A percentile compares a stretch with the other conserved stretches of the same genome.
phyloP scores from a whole-genome alignment of 2,797 vertebrate species.

The Spea hammondii region DNA sequence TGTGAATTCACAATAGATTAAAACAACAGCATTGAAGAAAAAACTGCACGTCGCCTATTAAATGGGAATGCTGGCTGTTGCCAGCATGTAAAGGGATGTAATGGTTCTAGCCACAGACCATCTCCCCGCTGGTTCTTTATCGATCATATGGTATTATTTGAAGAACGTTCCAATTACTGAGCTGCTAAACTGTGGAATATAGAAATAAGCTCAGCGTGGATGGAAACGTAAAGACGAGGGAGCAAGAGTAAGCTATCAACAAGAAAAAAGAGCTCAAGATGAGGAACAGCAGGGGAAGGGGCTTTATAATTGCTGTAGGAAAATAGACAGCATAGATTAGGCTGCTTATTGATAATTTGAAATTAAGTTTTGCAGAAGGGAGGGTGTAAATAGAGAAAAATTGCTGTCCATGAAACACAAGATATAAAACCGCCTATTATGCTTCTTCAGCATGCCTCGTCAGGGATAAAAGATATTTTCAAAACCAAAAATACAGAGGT shows the following conservation, averaged over 20 bases:
- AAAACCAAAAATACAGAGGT: too few species aligned
- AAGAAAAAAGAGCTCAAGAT: constrained; percentile 57
- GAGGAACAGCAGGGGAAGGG: constrained; percentile 55
- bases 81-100: constrained; percentile 14
- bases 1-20: not conserved
- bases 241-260: constrained; percentile 59
- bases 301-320: constrained; percentile 30
- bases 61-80: not conserved
- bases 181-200: constrained; percentile 52
- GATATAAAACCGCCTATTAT: not conserved
- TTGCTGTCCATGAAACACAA: not conserved
- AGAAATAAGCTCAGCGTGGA: constrained; percentile 57
- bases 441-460: too few species aligned
- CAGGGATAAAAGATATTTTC: too few species aligned
- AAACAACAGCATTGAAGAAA: not conserved
- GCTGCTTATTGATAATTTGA: constrained; percentile 42
- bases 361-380: not conserved
- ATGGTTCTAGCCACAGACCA: constrained; percentile 15
- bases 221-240: constrained; percentile 58
- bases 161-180: constrained; percentile 56
- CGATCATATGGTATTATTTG: constrained; percentile 59
- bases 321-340: constrained; percentile 34
- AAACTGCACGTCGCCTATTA: constrained; percentile 2
- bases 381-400: constrained; percentile 35
- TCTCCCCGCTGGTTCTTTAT: constrained; percentile 42